Conservation (phyloP, 1,140 invertebrate genomes). For the Oryctes rhinoceros region DNA sequence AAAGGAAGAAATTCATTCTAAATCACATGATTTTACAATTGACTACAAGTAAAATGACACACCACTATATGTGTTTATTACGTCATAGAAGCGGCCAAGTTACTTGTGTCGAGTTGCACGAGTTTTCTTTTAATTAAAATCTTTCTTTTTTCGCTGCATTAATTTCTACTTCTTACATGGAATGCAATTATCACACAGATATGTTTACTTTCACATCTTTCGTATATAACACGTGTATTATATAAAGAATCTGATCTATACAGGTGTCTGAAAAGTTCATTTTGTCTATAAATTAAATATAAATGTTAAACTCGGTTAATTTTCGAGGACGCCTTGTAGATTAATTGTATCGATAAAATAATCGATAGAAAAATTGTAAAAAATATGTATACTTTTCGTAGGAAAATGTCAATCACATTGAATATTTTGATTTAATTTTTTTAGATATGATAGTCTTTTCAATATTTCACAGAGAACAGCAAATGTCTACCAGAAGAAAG, state of each 20-base stretch:
- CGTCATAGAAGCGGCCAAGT: background rate
- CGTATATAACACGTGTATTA: background rate
- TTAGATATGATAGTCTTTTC: background rate
- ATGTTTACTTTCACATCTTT: background rate
- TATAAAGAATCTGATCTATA: background rate
- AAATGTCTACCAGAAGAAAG: background rate
- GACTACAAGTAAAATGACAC: background rate
- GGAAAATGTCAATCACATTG: background rate
- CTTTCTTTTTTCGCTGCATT: no score
- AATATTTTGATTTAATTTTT: background rate
- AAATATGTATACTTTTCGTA: background rate
- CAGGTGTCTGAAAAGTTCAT: background rate
- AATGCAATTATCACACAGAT: conserved; percentile 7
- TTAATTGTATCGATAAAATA: background rate
- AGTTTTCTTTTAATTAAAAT: background rate
- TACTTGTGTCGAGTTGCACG: background rate
- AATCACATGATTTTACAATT: background rate
- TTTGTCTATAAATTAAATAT: background rate
- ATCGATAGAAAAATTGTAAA: background rate
- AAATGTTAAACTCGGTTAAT: no score
- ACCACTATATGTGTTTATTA: background rate
- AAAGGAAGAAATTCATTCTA: background rate
- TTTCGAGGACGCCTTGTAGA: background rate
- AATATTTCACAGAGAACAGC: background rate
- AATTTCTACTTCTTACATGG: background rate